phyloP scores from a whole-genome alignment of 2,113 vertebrate species.

The Eulacestoma nigropectus region DNA sequence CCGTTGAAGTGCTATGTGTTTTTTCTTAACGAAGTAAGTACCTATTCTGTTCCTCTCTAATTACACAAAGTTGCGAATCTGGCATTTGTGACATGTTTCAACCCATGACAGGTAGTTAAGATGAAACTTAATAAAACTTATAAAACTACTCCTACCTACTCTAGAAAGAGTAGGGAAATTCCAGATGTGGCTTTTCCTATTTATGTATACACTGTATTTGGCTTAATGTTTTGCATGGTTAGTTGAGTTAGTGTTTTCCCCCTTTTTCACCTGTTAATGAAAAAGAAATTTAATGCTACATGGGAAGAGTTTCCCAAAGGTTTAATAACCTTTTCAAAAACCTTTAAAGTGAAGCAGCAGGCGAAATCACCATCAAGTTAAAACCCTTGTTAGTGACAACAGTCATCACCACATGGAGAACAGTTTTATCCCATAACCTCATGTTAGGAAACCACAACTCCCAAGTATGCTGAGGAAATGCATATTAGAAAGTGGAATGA shows the following conservation, averaged over 20 bases:
- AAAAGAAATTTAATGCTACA: constrained; percentile 37
- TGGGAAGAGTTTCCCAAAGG: constrained; percentile 44
- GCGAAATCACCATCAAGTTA: constrained; percentile 66
- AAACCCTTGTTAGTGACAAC: constrained; percentile 49
- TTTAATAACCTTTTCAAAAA: constrained; percentile 57
- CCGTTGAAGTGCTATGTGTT: neutral
- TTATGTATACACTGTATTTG: neutral
- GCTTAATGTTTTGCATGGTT: constrained; percentile 15
- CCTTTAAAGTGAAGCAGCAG: constrained; percentile 58
- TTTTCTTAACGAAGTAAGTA: constrained; percentile 19
- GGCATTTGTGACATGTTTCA: neutral
- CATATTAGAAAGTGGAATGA: constrained; percentile 15
- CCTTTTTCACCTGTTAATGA: constrained; percentile 35
- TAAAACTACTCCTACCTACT: neutral
- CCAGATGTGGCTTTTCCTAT: neutral
- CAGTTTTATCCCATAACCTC: constrained; percentile 45
- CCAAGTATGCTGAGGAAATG: constrained; percentile 43
- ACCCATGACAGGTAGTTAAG: neutral
- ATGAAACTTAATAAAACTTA: neutral
- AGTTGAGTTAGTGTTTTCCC: constrained; percentile 42
- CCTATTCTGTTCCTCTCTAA: constrained; percentile 23
- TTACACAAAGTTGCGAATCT: neutral
- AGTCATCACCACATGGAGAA: constrained; percentile 59
- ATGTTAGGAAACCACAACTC: constrained; percentile 52
- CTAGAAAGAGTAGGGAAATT: neutral